A percentile compares a stretch with the other conserved stretches of the same genome.
These are phyloP conservation scores for Melinaea marsaeus DNA, from an alignment of 2,888 invertebrate species.

Conservation along the genomic window DNA sequence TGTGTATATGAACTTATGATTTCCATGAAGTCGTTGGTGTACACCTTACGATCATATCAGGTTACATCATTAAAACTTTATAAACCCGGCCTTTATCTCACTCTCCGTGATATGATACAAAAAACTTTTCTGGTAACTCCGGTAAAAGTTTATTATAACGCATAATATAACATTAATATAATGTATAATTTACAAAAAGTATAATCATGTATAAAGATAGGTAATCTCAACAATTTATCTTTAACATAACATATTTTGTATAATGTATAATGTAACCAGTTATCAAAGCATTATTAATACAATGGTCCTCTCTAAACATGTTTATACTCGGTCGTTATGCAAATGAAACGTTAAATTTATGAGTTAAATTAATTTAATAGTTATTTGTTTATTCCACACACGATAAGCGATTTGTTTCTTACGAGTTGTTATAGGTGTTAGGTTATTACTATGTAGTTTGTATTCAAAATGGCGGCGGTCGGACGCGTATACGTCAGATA, in stretches of 20 bases:
- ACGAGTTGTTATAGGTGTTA: conserved; percentile 39
- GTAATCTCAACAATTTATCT: background rate
- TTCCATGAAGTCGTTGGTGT: conserved; percentile 27
- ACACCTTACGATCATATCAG: conserved; percentile 35
- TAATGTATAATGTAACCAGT: conserved; percentile 4
- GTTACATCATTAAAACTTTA: conserved; percentile 40
- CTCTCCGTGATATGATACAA: background rate
- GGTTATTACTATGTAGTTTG: conserved; percentile 39
- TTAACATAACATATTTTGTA: background rate
- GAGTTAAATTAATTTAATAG: conserved; percentile 63
- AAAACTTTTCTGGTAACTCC: conserved; percentile 5
- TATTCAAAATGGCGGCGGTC: conserved; percentile 40
- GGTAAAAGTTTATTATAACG: background rate
- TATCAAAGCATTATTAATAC: background rate
- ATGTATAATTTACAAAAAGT: background rate
- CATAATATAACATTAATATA: background rate
- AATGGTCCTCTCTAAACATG: conserved; percentile 54
- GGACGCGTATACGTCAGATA: conserved; percentile 30
- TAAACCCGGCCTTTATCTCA: conserved; percentile 18
- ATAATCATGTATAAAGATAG: too few relatives aligned
- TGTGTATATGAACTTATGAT: conserved; percentile 20
- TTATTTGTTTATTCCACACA: conserved; percentile 65
- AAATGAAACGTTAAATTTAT: conserved; percentile 59
- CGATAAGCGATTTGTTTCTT: conserved; percentile 64
- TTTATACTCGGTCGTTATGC: conserved; percentile 36